Conservation (phyloP, 2,797 vertebrate genomes). For the Cacajao melanocephalus region DNA sequence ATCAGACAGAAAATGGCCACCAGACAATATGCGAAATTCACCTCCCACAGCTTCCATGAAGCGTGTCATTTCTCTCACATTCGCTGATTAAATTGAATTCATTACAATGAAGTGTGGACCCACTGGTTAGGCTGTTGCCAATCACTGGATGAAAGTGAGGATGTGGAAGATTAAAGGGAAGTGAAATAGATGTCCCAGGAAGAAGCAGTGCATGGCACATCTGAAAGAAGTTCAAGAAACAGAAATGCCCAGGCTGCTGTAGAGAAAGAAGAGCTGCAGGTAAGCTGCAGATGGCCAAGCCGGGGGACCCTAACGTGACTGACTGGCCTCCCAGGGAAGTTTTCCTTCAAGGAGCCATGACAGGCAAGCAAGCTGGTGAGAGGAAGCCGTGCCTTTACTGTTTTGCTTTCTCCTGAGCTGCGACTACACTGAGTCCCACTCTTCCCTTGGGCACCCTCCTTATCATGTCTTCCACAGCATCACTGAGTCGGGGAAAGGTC, state of each 20-base stretch:
- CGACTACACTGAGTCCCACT: not conserved
- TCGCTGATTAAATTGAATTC: not conserved
- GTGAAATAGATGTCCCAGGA: not conserved
- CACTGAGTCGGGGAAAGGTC: not conserved
- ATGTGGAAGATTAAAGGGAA: not conserved
- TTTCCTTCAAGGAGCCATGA: not conserved
- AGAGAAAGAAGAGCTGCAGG: not conserved
- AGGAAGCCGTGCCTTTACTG: not conserved
- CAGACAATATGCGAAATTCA: rapidly evolving
- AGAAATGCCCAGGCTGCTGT: not conserved
- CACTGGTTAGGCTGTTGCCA: not conserved
- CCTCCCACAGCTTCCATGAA: not conserved
- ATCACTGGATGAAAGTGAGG: not conserved
- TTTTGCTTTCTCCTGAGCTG: not conserved
- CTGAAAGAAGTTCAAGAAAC: not conserved
- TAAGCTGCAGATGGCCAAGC: not conserved
- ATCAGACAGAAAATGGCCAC: not conserved
- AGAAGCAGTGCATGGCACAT: not conserved
- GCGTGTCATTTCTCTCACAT: no score
- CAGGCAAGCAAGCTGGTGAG: not conserved
- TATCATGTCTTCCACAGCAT: not conserved
- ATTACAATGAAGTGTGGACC: not conserved
- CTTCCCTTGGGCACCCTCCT: not conserved
- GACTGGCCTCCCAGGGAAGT: not conserved
- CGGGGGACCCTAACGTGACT: not conserved